Percentiles rank a stretch among this genome's conserved stretches.
phyloP scores from a whole-genome alignment of 2,113 vertebrate genomes.

The Melanerpes formicivorus region DNA sequence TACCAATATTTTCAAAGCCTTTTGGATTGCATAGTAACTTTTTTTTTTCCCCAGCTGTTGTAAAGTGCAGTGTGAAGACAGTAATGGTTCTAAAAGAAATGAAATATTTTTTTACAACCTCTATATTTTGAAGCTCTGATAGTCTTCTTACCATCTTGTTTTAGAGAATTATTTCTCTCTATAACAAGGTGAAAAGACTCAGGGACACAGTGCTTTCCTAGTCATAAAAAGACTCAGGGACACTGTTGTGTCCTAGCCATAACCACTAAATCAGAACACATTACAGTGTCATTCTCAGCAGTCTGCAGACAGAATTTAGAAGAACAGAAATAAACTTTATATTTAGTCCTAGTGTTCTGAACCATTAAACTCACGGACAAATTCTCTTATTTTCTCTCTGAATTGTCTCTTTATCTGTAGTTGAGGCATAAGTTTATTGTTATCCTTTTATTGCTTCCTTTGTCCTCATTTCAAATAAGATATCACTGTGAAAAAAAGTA shows the following conservation, averaged over 20 bases:
- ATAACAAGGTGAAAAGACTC: neutral
- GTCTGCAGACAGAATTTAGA: neutral
- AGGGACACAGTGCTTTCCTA: neutral
- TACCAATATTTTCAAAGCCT: neutral
- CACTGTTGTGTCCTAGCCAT: neutral
- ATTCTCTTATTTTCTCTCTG: neutral
- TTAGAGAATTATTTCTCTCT: constrained; percentile 1
- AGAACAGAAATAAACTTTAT: neutral
- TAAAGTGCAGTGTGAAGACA: neutral
- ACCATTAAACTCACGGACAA: neutral
- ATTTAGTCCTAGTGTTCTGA: neutral
- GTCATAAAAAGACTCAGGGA: neutral
- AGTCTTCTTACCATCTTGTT: neutral
- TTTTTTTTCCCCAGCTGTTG: neutral
- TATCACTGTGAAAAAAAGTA: neutral
- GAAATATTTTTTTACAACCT: neutral
- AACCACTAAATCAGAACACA: neutral
- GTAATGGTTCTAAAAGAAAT: neutral
- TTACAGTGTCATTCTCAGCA: neutral
- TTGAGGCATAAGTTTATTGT: neutral
- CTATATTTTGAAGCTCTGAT: neutral
- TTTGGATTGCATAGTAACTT: neutral
- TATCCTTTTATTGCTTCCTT: neutral
- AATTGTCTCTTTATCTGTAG: neutral
- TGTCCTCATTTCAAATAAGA: neutral